phyloP scores from a whole-genome alignment of 2,797 vertebrate genomes.

The Sebastes oblongus region DNA sequence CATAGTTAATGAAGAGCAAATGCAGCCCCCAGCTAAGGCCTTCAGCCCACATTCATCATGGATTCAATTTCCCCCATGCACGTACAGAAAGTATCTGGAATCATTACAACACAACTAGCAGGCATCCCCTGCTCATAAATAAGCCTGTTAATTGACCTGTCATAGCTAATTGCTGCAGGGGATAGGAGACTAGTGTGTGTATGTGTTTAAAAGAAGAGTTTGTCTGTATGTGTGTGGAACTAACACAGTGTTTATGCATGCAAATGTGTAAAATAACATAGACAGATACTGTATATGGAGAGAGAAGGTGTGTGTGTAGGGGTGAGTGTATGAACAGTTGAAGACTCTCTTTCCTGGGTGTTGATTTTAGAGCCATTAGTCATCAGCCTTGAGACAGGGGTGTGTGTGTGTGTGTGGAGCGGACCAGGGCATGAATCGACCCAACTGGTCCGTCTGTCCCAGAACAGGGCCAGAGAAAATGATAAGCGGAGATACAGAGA shows the following conservation, averaged over 20 bases:
- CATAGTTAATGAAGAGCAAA: slow-evolving; percentile 70
- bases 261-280: neutral
- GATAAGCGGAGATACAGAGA: neutral
- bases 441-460: slow-evolving; percentile 7
- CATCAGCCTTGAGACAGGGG: slow-evolving; percentile 28
- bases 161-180: slow-evolving; percentile 80
- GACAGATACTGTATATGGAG: neutral
- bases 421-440: slow-evolving; percentile 36
- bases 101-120: slow-evolving; percentile 78
- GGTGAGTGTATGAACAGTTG: neutral
- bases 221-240: slow-evolving; percentile 13
- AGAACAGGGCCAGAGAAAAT: slow-evolving; percentile 21
- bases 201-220: slow-evolving; percentile 33
- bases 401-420: neutral
- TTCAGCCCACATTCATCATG: slow-evolving; percentile 75
- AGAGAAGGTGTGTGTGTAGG: neutral
- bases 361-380: slow-evolving; percentile 46
- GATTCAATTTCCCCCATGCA: slow-evolving; percentile 74
- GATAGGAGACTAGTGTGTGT: slow-evolving; percentile 59
- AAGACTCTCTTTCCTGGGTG: slow-evolving; percentile 4
- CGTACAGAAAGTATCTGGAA: slow-evolving; percentile 70
- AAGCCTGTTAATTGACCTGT: slow-evolving; percentile 79
- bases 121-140: slow-evolving; percentile 74
- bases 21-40: slow-evolving; percentile 54
- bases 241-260: slow-evolving; percentile 12